Evolutionary conservation across 2,113 vertebrate species (phyloP).

Genomic region (Equus przewalskii): DNA sequence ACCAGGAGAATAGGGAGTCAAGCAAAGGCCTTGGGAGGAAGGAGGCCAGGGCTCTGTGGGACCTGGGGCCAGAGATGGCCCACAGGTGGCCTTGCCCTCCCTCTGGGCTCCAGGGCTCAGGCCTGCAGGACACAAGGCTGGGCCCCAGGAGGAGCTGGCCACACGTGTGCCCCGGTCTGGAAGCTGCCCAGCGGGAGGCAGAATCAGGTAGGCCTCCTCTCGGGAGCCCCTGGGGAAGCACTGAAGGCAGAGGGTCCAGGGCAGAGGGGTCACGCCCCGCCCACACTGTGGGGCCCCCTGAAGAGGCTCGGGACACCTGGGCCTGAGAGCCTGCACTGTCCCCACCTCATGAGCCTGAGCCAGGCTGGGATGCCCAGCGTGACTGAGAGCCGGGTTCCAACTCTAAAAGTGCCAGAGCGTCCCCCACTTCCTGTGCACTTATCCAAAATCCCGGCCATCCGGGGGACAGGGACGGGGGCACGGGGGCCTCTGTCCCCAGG

Average conservation of each 20-base stretch:
- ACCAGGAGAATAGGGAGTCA: not conserved
- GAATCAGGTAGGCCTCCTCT: not conserved
- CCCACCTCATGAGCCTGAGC: not conserved
- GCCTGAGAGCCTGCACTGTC: not conserved
- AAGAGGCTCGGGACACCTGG: rapidly evolving
- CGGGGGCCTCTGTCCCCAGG: not conserved
- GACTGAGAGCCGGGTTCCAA: rapidly evolving
- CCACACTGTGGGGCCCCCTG: too few relatives aligned
- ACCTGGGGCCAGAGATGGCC: not conserved
- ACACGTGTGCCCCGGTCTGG: rapidly evolving
- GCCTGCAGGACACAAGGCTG: not conserved
- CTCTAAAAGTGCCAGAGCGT: not conserved
- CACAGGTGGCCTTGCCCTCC: not conserved
- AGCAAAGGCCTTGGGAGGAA: not conserved
- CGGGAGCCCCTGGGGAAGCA: not conserved
- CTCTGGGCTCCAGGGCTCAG: not conserved
- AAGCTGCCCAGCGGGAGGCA: not conserved
- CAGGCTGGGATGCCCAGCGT: not conserved
- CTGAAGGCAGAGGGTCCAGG: not conserved
- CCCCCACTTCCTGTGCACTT: not conserved
- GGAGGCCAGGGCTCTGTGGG: not conserved
- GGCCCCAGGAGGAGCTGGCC: not conserved
- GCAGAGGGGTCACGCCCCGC: not conserved
- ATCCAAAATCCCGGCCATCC: not conserved
- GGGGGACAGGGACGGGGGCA: rapidly evolving